Percentiles rank a stretch among this genome's conserved stretches.
Evolutionary conservation across 1,140 invertebrate species (phyloP).

Genomic region (Ostrea edulis): DNA sequence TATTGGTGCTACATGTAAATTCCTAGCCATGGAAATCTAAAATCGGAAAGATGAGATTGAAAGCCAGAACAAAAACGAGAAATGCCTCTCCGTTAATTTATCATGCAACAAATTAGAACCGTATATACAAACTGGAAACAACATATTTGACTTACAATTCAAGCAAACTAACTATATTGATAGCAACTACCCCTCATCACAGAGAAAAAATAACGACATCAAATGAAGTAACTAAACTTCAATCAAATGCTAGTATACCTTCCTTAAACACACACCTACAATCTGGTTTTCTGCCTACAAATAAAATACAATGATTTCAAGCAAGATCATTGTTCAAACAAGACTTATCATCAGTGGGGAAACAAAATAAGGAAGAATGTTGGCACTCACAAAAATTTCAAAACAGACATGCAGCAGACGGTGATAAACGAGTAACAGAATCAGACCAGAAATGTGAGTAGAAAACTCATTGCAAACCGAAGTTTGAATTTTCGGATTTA

Average conservation of each 20-base stretch:
- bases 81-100: neutral
- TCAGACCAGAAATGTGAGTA: neutral
- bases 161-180: neutral
- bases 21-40: neutral
- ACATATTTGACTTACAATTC: neutral
- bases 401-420: neutral
- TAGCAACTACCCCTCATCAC: neutral
- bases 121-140: neutral
- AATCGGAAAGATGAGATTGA: neutral
- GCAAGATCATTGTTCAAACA: neutral
- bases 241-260: neutral
- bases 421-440: no score
- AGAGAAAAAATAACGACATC: neutral
- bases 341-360: neutral
- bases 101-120: neutral
- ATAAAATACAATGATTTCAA: neutral
- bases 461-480: neutral
- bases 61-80: neutral
- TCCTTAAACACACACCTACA: neutral
- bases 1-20: neutral
- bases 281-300: no score
- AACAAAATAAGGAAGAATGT: neutral
- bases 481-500: neutral
- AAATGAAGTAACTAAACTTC: neutral
- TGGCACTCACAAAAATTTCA: neutral